A percentile compares a stretch with the other conserved stretches of the same genome.
These are phyloP conservation scores for Xiphorhynchus erythropygius DNA, from an alignment of 2,797 vertebrate species.

Conservation along the genomic window DNA sequence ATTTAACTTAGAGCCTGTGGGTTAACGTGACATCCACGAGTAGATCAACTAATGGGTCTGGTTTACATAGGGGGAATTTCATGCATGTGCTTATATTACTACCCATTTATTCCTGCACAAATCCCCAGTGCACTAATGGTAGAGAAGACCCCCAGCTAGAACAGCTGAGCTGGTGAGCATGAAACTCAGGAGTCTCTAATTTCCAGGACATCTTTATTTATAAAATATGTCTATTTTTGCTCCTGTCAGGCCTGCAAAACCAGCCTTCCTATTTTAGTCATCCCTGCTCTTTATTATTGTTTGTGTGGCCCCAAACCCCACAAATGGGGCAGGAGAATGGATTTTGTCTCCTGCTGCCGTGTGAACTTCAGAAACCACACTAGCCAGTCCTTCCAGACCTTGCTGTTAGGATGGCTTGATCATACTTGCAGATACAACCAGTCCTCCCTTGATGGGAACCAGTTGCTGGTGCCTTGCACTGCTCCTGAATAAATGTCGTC, in stretches of 20 bases:
- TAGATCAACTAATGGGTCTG: neutral
- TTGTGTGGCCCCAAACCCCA: neutral
- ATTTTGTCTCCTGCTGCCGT: neutral
- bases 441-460: neutral
- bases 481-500: neutral
- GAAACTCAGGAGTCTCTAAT: neutral
- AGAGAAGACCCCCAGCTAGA: neutral
- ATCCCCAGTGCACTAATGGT: neutral
- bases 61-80: slow-evolving; percentile 19
- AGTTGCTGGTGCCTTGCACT: neutral
- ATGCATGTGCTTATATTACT: slow-evolving; percentile 28
- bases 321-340: neutral
- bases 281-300: neutral
- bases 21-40: neutral
- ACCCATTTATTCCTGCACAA: neutral
- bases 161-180: slow-evolving; percentile 52
- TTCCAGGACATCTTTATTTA: slow-evolving; percentile 54
- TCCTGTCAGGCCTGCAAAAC: neutral
- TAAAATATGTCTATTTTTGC: slow-evolving; percentile 35
- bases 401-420: neutral
- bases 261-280: slow-evolving; percentile 17
- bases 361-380: neutral
- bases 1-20: neutral
- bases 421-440: neutral
- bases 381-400: slow-evolving; percentile 7